A percentile compares a stretch with the other conserved stretches of the same genome.
These are phyloP conservation scores for Polydesmus complanatus DNA, from an alignment of 2,888 invertebrate species.

Conservation along the genomic window DNA sequence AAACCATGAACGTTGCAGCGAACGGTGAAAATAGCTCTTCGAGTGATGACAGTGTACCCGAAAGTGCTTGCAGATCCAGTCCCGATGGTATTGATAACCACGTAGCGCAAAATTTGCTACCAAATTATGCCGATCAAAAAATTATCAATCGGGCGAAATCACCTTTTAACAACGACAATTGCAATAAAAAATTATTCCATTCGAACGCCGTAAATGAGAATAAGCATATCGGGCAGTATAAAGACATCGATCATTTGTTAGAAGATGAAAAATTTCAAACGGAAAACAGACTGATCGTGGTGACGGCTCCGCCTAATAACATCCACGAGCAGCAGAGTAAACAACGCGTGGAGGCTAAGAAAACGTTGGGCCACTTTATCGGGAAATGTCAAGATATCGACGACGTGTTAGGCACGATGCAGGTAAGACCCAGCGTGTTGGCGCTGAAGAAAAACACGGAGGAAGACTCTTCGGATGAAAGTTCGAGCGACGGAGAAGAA, in stretches of 20 bases:
- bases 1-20: not conserved
- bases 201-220: not conserved
- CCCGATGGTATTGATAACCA: not conserved
- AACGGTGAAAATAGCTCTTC: not conserved
- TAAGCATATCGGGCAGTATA: slow-evolving; percentile 6
- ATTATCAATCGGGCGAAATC: not conserved
- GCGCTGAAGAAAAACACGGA: slow-evolving; percentile 1
- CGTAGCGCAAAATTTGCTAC: not conserved
- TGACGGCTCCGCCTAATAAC: not conserved
- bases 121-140: not conserved
- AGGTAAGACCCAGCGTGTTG: not conserved
- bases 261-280: not conserved
- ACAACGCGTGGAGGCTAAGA: slow-evolving; percentile 23
- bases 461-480: slow-evolving; percentile 6
- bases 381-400: slow-evolving; percentile 77
- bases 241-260: slow-evolving; percentile 14
- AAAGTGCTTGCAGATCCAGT: not conserved
- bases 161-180: not conserved
- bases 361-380: slow-evolving; percentile 50
- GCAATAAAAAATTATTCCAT: not conserved
- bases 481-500: slow-evolving; percentile 15
- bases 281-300: slow-evolving; percentile 1
- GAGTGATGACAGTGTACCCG: not conserved
- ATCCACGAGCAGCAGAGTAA: not conserved
- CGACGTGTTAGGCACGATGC: slow-evolving; percentile 56